Evolutionary conservation across 2,797 vertebrate species (phyloP).

Genomic region (Phaenicophaeus curvirostris): DNA sequence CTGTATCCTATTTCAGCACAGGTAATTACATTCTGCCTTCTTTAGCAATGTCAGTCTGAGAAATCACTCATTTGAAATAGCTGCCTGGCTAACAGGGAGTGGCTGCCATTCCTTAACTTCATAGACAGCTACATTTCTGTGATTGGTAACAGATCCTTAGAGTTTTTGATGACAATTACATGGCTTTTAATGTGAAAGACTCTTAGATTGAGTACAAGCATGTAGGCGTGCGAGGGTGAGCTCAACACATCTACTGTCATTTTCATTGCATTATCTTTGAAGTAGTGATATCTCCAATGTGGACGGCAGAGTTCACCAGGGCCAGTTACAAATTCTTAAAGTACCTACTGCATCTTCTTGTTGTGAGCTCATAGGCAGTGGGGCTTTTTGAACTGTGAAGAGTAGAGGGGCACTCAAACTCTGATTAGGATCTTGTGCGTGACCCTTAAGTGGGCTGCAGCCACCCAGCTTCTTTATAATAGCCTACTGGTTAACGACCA

Average conservation of each 20-base stretch:
- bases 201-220: not conserved
- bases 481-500: not conserved
- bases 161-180: not conserved
- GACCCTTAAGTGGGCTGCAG: accelerated
- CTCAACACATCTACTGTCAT: not conserved
- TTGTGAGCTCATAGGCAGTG: not conserved
- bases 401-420: not conserved
- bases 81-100: not conserved
- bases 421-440: not conserved
- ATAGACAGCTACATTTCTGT: not conserved
- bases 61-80: not conserved
- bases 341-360: not conserved
- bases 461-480: not conserved
- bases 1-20: conserved; percentile 26
- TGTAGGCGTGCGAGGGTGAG: not conserved
- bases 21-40: conserved; percentile 25
- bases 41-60: not conserved
- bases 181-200: not conserved
- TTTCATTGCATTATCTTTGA: not conserved
- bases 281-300: not conserved
- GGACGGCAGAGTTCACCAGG: not conserved
- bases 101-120: not conserved
- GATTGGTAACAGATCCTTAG: not conserved
- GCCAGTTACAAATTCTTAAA: not conserved
- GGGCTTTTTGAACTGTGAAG: not conserved